These are phyloP conservation scores for Agrotis segetum DNA, from an alignment of 2,888 invertebrate genomes.

Conservation along the genomic window DNA sequence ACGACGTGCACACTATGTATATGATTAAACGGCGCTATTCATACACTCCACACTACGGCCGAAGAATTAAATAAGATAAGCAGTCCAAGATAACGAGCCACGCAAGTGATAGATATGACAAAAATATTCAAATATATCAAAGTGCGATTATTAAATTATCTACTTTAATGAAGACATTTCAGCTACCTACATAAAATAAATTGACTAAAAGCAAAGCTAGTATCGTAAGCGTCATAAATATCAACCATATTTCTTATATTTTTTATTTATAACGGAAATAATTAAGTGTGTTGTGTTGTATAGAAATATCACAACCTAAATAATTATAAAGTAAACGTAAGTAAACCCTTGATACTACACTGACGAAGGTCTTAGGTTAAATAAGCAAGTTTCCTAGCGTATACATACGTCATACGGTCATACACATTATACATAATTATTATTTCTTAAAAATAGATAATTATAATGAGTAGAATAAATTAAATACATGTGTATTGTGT, in stretches of 20 bases:
- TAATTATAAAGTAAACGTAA: constrained; percentile 8
- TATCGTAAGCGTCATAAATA: constrained; percentile 21
- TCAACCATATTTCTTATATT: neutral
- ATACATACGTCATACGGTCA: constrained; percentile 24
- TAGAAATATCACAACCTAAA: constrained; percentile 7
- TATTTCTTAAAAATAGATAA: constrained; percentile 15
- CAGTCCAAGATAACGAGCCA: constrained; percentile 56
- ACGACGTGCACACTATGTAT: constrained; percentile 42
- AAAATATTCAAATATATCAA: constrained; percentile 39
- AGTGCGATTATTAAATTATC: constrained; percentile 47
- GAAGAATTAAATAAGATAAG: constrained; percentile 56
- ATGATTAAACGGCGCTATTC: constrained; percentile 49
- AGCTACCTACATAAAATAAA: constrained; percentile 22
- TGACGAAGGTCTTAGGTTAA: constrained; percentile 45
- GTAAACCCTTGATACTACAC: constrained; percentile 8
- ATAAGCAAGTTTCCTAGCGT: constrained; percentile 35
- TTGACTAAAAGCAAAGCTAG: constrained; percentile 52
- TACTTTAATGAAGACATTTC: constrained; percentile 31
- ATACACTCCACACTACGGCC: constrained; percentile 36
- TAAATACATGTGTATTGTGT: constrained; percentile 14
- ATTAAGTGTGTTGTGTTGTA: neutral
- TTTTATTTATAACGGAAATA: neutral
- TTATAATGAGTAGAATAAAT: constrained; percentile 22
- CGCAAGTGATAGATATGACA: constrained; percentile 61
- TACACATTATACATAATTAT: constrained; percentile 18